Base-by-base conservation (phyloP, 2,888 invertebrate species). In the Drosophila antonietae region DNA sequence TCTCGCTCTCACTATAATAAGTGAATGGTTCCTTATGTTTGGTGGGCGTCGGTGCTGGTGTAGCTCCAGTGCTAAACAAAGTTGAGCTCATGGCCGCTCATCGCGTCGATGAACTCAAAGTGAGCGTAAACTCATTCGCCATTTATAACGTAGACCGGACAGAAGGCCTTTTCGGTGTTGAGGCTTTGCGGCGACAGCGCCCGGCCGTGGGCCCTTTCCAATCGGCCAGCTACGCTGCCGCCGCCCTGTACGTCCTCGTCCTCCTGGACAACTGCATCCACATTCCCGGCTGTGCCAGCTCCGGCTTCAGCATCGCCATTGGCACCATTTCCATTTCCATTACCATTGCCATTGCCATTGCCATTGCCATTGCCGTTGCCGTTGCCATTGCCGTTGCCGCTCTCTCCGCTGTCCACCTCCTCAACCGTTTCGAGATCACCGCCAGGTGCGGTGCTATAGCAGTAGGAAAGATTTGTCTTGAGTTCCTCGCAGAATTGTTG, bases 121-220 rank as follows among this genome's bases (percentile, higher is more conserved):
- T 91, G 85, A 79, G 81, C 92, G 85, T 91, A 91, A 91, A 91
- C 91, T 91, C 91, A 91, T 91, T 91, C 91, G 80, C 92, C 91
- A 66, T 91, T 91, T 81, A 91, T 92, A 43, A 92, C 80, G 64
- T 89, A 91, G 23, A 91, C 91, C 83, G 91, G 91, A 83, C 92
- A 90, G 78, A 91, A 91, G 68, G 90, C 87, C 76, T 90, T 80
- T 62, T 86, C 86, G 46, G 88, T 75, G 49, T 89, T 86, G 49
- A 88, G 89, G 57, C 90, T 88, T 15, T 74, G 90, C 81, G 86
- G 90, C 87, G 90, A 86, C 79, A 89, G 75, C 43, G 83, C 78
- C 68, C 73, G 83, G 67, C 49, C 70, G 33, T 69, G 73, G 68
- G 83, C 60, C 67, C 72, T 23, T 43, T 70, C 79, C 69, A 81